Conservation (phyloP, 2,888 invertebrate genomes). For the Napeogenes inachia region DNA sequence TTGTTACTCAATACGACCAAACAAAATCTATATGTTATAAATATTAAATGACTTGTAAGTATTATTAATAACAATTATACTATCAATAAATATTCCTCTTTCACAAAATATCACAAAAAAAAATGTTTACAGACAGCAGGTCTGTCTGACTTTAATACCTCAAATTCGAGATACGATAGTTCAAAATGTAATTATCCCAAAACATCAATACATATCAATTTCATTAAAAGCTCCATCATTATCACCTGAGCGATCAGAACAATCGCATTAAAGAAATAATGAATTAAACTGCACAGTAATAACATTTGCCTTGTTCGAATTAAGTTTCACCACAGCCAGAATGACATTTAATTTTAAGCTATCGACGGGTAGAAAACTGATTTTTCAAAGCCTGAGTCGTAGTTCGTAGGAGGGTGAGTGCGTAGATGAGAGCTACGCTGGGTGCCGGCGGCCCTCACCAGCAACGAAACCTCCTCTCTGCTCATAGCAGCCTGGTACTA, state of each 20-base stretch:
- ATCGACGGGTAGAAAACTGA: slow-evolving; percentile 67
- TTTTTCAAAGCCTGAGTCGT: slow-evolving; percentile 52
- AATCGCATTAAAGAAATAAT: slow-evolving; percentile 65
- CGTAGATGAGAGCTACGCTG: slow-evolving; percentile 36
- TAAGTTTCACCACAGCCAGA: slow-evolving; percentile 70
- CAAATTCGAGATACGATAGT: slow-evolving; percentile 18
- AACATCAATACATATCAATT: slow-evolving; percentile 60
- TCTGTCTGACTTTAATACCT: slow-evolving; percentile 13
- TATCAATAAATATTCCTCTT: no score
- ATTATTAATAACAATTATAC: no score
- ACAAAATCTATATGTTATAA: no score
- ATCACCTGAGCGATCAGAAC: slow-evolving; percentile 50
- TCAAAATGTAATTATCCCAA: slow-evolving; percentile 35
- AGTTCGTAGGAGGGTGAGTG: slow-evolving; percentile 45
- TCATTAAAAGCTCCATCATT: slow-evolving; percentile 67
- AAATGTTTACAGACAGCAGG: no score
- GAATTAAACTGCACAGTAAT: slow-evolving; percentile 72
- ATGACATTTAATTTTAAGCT: slow-evolving; percentile 75
- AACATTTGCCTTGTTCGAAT: slow-evolving; percentile 68
- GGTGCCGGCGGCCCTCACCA: slow-evolving; percentile 34
- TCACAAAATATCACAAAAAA: slow-evolving; percentile 4
- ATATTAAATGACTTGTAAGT: no score
- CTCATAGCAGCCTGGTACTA: slow-evolving; percentile 64
- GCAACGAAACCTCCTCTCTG: slow-evolving; percentile 47
- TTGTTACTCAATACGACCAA: no score